These are phyloP conservation scores for Porites rus DNA, from an alignment of 92 coral and sea anemone species.

Conservation along the genomic window DNA sequence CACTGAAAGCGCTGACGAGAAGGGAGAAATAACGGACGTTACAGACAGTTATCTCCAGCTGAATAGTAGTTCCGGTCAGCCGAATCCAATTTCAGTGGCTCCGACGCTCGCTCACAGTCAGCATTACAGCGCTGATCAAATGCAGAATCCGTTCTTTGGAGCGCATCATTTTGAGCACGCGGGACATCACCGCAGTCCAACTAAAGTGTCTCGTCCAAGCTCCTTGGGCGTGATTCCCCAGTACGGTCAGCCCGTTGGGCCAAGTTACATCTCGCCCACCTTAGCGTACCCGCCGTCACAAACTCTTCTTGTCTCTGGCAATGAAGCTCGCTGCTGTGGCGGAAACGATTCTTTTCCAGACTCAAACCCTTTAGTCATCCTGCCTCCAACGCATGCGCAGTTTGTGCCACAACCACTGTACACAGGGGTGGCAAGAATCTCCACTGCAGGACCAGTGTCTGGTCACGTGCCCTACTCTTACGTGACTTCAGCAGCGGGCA, in stretches of 20 bases:
- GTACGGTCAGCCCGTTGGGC: slow-evolving; percentile 66
- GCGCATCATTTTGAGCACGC: slow-evolving; percentile 46
- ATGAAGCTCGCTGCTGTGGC: slow-evolving; percentile 79
- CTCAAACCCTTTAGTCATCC: slow-evolving; percentile 70
- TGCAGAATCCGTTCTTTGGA: slow-evolving; percentile 16
- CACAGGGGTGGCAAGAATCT: slow-evolving; percentile 76
- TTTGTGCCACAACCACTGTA: slow-evolving; percentile 84
- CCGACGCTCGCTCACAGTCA: background rate
- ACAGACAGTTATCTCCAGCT: slow-evolving; percentile 30
- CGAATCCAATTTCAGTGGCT: background rate
- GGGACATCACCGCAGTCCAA: slow-evolving; percentile 62
- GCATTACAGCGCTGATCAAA: slow-evolving; percentile 7
- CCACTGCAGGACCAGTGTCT: slow-evolving; percentile 64
- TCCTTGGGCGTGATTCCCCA: slow-evolving; percentile 81
- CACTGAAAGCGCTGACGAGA: slow-evolving; percentile 92
- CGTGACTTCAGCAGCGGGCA: slow-evolving; percentile 69
- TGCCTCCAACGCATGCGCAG: slow-evolving; percentile 85
- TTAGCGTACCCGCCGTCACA: slow-evolving; percentile 83
- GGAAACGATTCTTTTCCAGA: slow-evolving; percentile 72
- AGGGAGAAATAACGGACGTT: slow-evolving; percentile 67
- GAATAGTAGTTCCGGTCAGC: background rate
- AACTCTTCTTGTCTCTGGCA: slow-evolving; percentile 69
- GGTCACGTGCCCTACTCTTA: slow-evolving; percentile 77
- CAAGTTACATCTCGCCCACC: slow-evolving; percentile 78
- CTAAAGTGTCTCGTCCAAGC: slow-evolving; percentile 74